Evolutionary conservation across 2,888 invertebrate genomes (phyloP).

Genomic region (Coronaproctus castanopsis): DNA sequence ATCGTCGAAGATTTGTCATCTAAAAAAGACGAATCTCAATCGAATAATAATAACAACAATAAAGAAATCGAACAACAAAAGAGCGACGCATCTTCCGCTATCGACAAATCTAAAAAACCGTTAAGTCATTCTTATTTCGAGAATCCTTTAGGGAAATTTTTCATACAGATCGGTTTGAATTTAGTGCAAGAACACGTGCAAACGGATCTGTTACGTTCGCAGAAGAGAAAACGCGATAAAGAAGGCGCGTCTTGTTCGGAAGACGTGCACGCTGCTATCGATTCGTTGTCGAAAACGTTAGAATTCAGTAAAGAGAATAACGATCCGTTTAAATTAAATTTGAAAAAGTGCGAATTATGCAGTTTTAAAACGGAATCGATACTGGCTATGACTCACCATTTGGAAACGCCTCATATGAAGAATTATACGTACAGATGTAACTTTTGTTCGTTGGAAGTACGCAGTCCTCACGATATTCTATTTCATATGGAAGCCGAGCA

Average conservation of each 20-base stretch:
- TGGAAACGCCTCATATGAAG: constrained; percentile 79
- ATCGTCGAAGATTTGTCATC: too few relatives aligned
- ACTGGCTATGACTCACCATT: constrained; percentile 63
- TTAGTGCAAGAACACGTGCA: constrained; percentile 85
- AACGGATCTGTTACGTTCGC: constrained; percentile 69
- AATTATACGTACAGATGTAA: constrained; percentile 70
- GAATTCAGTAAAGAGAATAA: constrained; percentile 72
- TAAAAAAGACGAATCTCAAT: too few relatives aligned
- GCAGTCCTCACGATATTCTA: constrained; percentile 68
- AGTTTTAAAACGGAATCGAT: constrained; percentile 73
- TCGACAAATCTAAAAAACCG: constrained; percentile 17
- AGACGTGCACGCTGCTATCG: constrained; percentile 51
- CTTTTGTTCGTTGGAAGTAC: constrained; percentile 58
- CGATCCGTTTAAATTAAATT: constrained; percentile 48
- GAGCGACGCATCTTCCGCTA: not conserved
- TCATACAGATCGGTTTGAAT: constrained; percentile 75
- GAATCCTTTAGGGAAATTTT: constrained; percentile 69
- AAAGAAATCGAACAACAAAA: too few relatives aligned
- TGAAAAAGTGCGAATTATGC: constrained; percentile 71
- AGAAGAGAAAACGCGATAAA: constrained; percentile 60
- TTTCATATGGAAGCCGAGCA: constrained; percentile 85
- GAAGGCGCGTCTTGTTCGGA: constrained; percentile 42
- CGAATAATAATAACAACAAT: too few relatives aligned
- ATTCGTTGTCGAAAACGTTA: constrained; percentile 61
- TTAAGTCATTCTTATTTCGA: constrained; percentile 48